A percentile compares a stretch with the other conserved stretches of the same genome.
phyloP scores from a whole-genome alignment of 2,888 invertebrate species.

The Latrodectus elegans region DNA sequence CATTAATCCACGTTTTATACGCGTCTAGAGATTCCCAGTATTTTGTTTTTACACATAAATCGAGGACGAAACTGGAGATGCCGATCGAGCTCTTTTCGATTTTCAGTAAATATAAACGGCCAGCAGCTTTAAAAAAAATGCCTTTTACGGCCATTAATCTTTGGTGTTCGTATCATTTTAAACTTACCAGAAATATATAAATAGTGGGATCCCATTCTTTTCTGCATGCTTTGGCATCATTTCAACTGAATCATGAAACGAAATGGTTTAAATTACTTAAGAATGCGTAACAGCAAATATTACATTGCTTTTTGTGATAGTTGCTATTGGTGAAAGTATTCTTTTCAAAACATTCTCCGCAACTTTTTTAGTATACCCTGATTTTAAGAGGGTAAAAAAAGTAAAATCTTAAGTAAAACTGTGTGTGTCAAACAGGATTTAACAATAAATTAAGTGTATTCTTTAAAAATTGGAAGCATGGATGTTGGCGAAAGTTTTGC shows the following conservation, averaged over 20 bases:
- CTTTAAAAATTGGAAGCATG: no score
- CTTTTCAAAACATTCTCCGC: no score
- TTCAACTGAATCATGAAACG: background rate
- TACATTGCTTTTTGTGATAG: no score
- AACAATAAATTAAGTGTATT: no score
- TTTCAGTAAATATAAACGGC: slow-evolving; percentile 60
- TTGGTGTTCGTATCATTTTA: slow-evolving; percentile 47
- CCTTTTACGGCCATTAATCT: slow-evolving; percentile 62
- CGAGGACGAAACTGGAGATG: slow-evolving; percentile 49
- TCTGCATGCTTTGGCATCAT: background rate
- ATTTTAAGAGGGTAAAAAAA: no score
- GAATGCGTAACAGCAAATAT: no score
- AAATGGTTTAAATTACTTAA: background rate
- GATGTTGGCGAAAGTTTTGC: no score
- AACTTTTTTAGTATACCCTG: no score
- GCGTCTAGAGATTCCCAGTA: slow-evolving; percentile 44
- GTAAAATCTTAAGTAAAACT: no score
- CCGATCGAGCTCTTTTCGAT: slow-evolving; percentile 22
- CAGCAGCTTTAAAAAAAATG: slow-evolving; percentile 16
- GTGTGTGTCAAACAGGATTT: no score
- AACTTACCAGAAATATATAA: slow-evolving; percentile 33
- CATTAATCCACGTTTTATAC: slow-evolving; percentile 63
- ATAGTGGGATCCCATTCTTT: background rate
- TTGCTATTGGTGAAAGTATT: no score
- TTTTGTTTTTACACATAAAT: slow-evolving; percentile 51